Conservation (phyloP, 2,888 invertebrate genomes). For the Gandaritis pyraliata region DNA sequence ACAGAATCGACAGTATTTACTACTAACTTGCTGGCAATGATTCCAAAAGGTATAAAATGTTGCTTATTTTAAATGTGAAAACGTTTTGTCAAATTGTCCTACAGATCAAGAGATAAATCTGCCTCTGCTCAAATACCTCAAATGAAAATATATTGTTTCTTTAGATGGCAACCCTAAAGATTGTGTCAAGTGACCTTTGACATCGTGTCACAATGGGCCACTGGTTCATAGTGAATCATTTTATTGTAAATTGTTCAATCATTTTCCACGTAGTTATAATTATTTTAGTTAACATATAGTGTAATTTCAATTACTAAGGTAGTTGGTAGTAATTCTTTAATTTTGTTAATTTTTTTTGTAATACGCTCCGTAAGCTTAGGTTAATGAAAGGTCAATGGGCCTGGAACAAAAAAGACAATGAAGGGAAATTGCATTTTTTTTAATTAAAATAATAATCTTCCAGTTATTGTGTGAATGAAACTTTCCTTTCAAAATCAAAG, state of each 20-base stretch:
- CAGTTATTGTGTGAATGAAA: slow-evolving; percentile 41
- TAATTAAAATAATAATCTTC: slow-evolving; percentile 38
- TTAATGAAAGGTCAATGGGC: slow-evolving; percentile 69
- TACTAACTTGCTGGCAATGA: slow-evolving; percentile 24
- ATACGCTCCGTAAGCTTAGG: slow-evolving; percentile 73
- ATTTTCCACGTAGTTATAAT: slow-evolving; percentile 82
- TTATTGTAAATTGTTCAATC: slow-evolving; percentile 83
- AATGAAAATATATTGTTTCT: slow-evolving; percentile 50
- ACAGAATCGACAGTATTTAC: too few species aligned
- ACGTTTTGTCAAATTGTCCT: slow-evolving; percentile 45
- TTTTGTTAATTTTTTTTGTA: slow-evolving; percentile 82
- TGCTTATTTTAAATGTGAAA: slow-evolving; percentile 49
- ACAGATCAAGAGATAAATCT: slow-evolving; percentile 46
- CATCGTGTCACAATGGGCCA: slow-evolving; percentile 54
- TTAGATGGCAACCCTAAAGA: slow-evolving; percentile 43
- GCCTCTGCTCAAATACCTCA: slow-evolving; percentile 66
- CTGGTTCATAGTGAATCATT: slow-evolving; percentile 81
- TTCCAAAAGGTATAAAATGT: slow-evolving; percentile 45
- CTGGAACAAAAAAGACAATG: slow-evolving; percentile 81
- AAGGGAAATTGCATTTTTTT: slow-evolving; percentile 75
- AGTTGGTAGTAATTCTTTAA: slow-evolving; percentile 80
- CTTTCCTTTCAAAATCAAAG: slow-evolving; percentile 34
- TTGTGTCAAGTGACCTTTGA: slow-evolving; percentile 44
- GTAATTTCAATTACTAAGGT: slow-evolving; percentile 79
- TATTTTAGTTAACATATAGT: slow-evolving; percentile 80